These are phyloP conservation scores for Ceyx margarethae DNA, from an alignment of 2,113 vertebrate species.

Conservation along the genomic window DNA sequence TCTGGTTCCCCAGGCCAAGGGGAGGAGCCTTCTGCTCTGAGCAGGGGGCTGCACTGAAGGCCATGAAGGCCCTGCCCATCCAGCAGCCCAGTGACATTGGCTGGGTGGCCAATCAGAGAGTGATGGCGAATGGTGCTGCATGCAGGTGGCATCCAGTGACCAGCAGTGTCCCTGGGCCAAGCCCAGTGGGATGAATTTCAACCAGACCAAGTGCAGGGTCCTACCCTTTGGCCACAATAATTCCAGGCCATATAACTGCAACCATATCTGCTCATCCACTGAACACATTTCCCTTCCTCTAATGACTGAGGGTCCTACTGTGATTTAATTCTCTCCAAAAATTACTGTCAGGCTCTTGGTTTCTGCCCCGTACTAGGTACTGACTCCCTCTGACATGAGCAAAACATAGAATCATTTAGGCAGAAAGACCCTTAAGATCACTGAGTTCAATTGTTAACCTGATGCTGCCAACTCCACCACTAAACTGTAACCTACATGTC, in stretches of 20 bases:
- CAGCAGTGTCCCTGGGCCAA: too few relatives aligned
- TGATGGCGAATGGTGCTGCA: too few relatives aligned
- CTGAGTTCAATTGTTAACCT: background rate
- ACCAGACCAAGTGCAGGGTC: too few relatives aligned
- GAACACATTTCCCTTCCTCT: background rate
- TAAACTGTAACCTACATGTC: background rate
- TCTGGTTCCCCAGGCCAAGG: background rate
- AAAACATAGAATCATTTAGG: background rate
- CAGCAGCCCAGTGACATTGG: background rate
- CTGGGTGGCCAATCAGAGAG: too few relatives aligned
- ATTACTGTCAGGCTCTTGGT: background rate
- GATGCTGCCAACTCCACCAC: background rate
- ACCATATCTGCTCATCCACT: background rate
- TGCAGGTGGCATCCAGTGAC: too few relatives aligned
- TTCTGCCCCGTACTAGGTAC: background rate
- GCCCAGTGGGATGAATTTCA: too few relatives aligned
- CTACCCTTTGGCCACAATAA: too few relatives aligned
- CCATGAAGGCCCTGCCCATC: background rate
- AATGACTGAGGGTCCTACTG: accelerated
- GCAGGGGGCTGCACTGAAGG: background rate
- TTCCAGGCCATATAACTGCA: background rate
- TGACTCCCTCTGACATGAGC: background rate
- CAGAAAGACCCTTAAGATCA: background rate
- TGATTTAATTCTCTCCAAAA: background rate
- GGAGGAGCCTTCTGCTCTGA: background rate